phyloP scores from a whole-genome alignment of 2,888 invertebrate species.

The Aspidiotus rigidus region DNA sequence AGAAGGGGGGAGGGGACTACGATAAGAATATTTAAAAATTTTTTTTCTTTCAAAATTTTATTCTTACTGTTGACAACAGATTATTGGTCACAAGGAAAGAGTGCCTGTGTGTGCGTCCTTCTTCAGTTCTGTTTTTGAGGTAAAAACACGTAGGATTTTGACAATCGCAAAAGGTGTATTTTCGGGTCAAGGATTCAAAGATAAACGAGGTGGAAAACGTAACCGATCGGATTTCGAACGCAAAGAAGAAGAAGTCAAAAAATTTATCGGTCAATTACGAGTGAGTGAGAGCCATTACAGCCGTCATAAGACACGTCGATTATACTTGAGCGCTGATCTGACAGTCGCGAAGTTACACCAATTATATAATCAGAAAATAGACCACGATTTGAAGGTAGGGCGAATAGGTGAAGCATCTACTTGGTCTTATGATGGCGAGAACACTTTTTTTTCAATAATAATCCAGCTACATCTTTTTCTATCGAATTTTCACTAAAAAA shows the following conservation, averaged over 20 bases:
- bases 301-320: not conserved
- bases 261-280: not conserved
- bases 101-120: not conserved
- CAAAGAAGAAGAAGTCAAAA: not conserved
- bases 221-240: not conserved
- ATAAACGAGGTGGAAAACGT: not conserved
- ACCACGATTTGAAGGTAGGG: no score
- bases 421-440: no score
- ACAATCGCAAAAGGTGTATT: not conserved
- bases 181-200: not conserved
- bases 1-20: no score
- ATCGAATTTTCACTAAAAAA: not conserved
- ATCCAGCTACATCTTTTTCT: not conserved
- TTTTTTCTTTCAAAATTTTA: no score
- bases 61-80: no score
- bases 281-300: not conserved
- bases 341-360: no score
- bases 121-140: not conserved
- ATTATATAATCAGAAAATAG: no score
- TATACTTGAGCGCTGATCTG: not conserved
- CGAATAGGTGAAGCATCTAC: no score
- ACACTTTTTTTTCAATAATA: not conserved
- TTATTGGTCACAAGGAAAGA: no score
- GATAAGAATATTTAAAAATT: no score
- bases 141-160: not conserved